A percentile compares a stretch with the other conserved stretches of the same genome.
Conservation (phyloP, 2,888 invertebrate species). For the Phlogophora meticulosa region DNA sequence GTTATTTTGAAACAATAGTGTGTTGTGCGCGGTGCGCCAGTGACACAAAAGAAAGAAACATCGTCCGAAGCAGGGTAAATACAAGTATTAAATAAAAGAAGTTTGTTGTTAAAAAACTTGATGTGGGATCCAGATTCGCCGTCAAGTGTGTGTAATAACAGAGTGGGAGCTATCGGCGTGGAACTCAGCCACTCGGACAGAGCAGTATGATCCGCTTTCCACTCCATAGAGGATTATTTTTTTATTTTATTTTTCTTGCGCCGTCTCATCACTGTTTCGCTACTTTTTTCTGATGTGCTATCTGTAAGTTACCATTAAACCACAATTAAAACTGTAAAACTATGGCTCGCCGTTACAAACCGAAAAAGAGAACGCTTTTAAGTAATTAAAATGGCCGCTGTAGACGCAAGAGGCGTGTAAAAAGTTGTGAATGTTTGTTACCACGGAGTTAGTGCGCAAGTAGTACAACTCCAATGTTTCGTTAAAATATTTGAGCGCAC, state of each 20-base stretch:
- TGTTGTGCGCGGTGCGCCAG: not conserved
- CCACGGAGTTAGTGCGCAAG: slow-evolving; percentile 54
- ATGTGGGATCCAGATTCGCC: slow-evolving; percentile 29
- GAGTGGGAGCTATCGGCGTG: slow-evolving; percentile 51
- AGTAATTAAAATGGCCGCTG: slow-evolving; percentile 73
- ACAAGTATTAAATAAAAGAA: slow-evolving; percentile 27
- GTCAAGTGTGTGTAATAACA: slow-evolving; percentile 56
- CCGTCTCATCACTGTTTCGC: slow-evolving; percentile 59
- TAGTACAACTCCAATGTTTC: slow-evolving; percentile 57
- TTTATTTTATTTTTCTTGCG: slow-evolving; percentile 41
- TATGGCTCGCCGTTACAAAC: slow-evolving; percentile 78
- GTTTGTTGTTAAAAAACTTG: slow-evolving; percentile 22
- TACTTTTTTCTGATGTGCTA: slow-evolving; percentile 64
- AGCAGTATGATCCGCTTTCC: slow-evolving; percentile 52
- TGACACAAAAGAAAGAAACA: slow-evolving; percentile 15
- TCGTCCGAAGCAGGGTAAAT: not conserved
- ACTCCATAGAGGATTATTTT: slow-evolving; percentile 47
- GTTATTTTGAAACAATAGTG: slow-evolving; percentile 46
- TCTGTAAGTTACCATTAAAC: slow-evolving; percentile 68
- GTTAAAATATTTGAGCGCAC: slow-evolving; percentile 44
- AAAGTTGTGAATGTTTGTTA: slow-evolving; percentile 68
- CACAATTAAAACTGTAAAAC: slow-evolving; percentile 72
- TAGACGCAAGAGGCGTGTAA: slow-evolving; percentile 73
- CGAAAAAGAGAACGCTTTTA: slow-evolving; percentile 79
- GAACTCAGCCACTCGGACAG: slow-evolving; percentile 38